Evolutionary conservation across 2,888 invertebrate genomes (phyloP), one percentile per base, ranked within the genome.

Genomic region (Aporophyla nigra): DNA sequence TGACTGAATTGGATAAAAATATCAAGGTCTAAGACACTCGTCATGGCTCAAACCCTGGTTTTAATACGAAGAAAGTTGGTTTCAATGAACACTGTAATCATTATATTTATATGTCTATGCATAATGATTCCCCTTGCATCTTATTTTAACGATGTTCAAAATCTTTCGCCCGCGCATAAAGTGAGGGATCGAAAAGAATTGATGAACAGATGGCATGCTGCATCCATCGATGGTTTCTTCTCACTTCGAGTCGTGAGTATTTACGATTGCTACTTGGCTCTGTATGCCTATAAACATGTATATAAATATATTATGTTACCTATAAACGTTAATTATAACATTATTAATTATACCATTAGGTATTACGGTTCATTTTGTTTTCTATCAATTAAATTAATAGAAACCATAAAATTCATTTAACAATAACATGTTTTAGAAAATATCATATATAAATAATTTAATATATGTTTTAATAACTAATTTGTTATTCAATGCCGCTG

Each of bases 191-290:
- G 33, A 51, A 58, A 5, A 40, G 1, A 51, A 12, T 12, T 68
- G 27, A 56, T 74, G 58, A 14, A 24, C 33, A 72, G 24, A 70
- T 49, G 70, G 54, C 86, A 86, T 76, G 9, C 19, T n/a, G 9
- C 54, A 3, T 78, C 86, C 12, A 82, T 92, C 19, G 49, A 71
- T 0, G 0, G 14, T n/a, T 78, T 61, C 27, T 78, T 54, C 10
- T 49, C 40, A 71, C 5, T 40, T 49, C 86, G 93, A 68, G 69
- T 87, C 89, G 93, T 93, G 61, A 90, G 90, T 82, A 65, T 43
- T 46, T 40, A 24, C 7, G 46, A 46, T 27, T 19, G 16, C 49
- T 27, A 7, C 24, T 24, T 6, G 16, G 40, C 24, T 49, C 24
- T 46, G 24, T n/a, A 24, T 46, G 19, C 49, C 21, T 65, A 14